Percentiles rank a stretch among this genome's conserved stretches.
These are phyloP conservation scores for Pachydiplax longipennis DNA, from an alignment of 2,888 invertebrate species.

Conservation along the genomic window DNA sequence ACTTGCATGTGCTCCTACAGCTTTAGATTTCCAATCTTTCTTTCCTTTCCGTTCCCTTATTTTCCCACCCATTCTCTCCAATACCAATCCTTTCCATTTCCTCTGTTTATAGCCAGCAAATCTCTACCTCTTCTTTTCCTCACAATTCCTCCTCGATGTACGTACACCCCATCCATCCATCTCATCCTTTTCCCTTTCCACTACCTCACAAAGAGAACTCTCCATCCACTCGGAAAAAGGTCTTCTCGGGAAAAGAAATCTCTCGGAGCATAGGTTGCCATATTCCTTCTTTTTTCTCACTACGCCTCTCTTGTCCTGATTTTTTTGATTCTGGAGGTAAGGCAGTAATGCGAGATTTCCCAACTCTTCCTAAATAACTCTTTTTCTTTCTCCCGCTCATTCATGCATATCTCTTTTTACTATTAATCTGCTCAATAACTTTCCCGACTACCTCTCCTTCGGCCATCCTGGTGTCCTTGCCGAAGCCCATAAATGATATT, in stretches of 20 bases:
- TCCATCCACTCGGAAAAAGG: not conserved
- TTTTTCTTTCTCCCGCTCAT: not conserved
- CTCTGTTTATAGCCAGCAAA: not conserved
- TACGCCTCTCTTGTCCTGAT: not conserved
- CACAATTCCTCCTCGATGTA: not conserved
- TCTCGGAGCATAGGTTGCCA: not conserved
- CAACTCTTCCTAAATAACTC: no score
- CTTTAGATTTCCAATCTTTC: no score
- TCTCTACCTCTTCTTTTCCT: not conserved
- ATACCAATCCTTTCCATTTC: not conserved
- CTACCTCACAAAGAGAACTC: not conserved
- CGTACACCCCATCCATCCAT: not conserved
- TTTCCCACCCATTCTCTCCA: not conserved
- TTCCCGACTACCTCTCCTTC: not conserved
- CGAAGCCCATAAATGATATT: constrained; percentile 4
- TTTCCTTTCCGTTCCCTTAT: not conserved
- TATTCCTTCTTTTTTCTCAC: constrained; percentile 5
- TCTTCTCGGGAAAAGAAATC: not conserved
- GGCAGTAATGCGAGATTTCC: not conserved
- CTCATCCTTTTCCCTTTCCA: not conserved
- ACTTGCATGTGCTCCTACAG: no score
- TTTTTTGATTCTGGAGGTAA: not conserved
- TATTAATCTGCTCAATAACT: not conserved
- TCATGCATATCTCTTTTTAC: not conserved
- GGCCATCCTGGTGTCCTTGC: not conserved